Percentiles rank a stretch among this genome's conserved stretches.
phyloP scores from a whole-genome alignment of 2,797 vertebrate species.

The Pelobates cultripes region DNA sequence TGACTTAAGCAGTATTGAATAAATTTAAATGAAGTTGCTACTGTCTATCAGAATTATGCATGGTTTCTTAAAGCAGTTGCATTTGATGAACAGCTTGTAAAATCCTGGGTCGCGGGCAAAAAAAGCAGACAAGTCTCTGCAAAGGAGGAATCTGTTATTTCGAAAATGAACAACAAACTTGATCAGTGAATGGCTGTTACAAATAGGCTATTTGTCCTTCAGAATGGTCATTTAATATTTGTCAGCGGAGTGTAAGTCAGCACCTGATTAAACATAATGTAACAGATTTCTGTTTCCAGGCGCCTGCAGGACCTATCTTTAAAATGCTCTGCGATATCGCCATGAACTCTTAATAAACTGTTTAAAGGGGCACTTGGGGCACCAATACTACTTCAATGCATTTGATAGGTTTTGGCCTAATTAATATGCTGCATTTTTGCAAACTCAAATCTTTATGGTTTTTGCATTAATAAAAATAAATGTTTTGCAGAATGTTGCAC shows the following conservation, averaged over 20 bases:
- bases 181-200: conserved; percentile 31
- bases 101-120: fast-evolving
- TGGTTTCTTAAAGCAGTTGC: conserved; percentile 24
- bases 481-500: too few relatives aligned
- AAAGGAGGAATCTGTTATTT: conserved; percentile 41
- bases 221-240: conserved; percentile 40
- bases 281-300: not conserved
- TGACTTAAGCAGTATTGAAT: conserved; percentile 52
- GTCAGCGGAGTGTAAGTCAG: conserved; percentile 22
- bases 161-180: conserved; percentile 20
- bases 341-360: too few relatives aligned
- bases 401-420: too few relatives aligned
- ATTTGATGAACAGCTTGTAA: conserved; percentile 1
- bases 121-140: conserved; percentile 4
- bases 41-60: conserved; percentile 38
- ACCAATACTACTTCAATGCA: too few relatives aligned
- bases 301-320: not conserved
- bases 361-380: too few relatives aligned
- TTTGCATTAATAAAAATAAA: too few relatives aligned
- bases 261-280: conserved; percentile 28
- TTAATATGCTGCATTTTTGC: too few relatives aligned
- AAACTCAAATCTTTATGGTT: too few relatives aligned
- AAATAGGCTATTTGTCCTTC: conserved; percentile 40
- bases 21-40: conserved; percentile 54
- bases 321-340: too few relatives aligned